Evolutionary conservation across 2,797 vertebrate genomes (phyloP).

Genomic region (Cephalopachus bancanus): DNA sequence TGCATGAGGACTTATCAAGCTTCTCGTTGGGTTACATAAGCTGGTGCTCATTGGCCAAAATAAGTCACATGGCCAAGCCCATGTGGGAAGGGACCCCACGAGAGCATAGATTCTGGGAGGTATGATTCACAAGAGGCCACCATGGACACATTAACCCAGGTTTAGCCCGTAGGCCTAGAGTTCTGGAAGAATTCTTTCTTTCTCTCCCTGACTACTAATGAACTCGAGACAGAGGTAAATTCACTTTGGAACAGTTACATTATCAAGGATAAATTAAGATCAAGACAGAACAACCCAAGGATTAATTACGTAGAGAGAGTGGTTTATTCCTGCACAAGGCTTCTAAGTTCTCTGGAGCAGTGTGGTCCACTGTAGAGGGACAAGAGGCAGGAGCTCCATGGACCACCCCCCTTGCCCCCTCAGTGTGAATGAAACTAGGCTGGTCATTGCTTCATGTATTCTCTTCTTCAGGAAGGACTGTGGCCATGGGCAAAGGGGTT

Average conservation of each 20-base stretch:
- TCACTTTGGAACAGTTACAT: background rate
- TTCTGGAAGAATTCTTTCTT: background rate
- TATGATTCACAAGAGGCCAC: background rate
- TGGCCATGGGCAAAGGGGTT: background rate
- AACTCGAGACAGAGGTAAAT: background rate
- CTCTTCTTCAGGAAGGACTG: background rate
- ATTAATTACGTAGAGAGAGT: background rate
- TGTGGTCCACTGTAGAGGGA: background rate
- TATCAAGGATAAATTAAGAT: background rate
- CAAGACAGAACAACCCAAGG: background rate
- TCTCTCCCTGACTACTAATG: background rate
- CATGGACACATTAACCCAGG: background rate
- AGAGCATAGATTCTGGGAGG: background rate
- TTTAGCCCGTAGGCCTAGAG: background rate
- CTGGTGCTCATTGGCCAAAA: background rate
- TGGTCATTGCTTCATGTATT: background rate
- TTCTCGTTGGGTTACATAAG: background rate
- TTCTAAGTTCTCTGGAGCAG: background rate
- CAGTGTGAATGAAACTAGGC: background rate
- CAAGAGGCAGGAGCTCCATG: background rate
- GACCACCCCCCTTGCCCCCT: background rate
- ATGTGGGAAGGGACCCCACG: background rate
- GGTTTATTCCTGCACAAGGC: background rate
- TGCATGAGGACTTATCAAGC: background rate
- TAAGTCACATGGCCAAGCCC: background rate